A percentile compares a stretch with the other conserved stretches of the same genome.
Conservation (phyloP, 2,113 vertebrate genomes). For the Jacana jacana region DNA sequence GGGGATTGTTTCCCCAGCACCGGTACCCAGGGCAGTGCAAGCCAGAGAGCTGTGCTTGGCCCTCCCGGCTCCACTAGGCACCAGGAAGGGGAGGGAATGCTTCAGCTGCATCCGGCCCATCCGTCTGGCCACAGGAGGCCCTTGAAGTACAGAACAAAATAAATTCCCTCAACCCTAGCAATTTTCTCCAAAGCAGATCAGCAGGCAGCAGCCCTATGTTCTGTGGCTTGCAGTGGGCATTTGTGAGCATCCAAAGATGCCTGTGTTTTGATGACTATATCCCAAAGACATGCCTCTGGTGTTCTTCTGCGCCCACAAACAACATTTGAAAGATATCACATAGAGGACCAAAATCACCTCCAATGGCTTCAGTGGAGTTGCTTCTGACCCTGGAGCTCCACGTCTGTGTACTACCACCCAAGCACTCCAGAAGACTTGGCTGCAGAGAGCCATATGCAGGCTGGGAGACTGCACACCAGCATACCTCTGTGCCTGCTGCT, state of each 20-base stretch:
- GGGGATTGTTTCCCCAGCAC: not conserved
- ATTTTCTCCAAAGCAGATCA: constrained; percentile 4
- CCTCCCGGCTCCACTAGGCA: not conserved
- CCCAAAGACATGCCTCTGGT: not conserved
- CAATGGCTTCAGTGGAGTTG: not conserved
- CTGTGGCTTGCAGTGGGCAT: constrained; percentile 37
- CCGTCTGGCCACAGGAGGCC: not conserved
- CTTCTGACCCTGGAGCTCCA: not conserved
- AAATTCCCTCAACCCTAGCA: not conserved
- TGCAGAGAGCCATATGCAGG: not conserved
- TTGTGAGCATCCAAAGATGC: not conserved
- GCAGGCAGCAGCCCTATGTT: not conserved
- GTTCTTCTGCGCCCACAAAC: constrained; percentile 6
- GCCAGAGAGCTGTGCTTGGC: rapidly evolving
- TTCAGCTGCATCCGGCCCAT: not conserved
- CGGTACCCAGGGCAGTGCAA: not conserved
- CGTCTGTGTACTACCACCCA: not conserved
- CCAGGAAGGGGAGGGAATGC: not conserved
- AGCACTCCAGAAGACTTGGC: not conserved
- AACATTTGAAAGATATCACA: not conserved
- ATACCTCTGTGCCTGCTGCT: not conserved
- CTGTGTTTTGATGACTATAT: not conserved
- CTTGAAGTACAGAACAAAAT: constrained; percentile 29
- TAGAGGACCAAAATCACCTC: not conserved
- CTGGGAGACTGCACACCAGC: not conserved